Evolutionary conservation across 2,113 vertebrate genomes (phyloP).

Genomic region (Silurus meridionalis): DNA sequence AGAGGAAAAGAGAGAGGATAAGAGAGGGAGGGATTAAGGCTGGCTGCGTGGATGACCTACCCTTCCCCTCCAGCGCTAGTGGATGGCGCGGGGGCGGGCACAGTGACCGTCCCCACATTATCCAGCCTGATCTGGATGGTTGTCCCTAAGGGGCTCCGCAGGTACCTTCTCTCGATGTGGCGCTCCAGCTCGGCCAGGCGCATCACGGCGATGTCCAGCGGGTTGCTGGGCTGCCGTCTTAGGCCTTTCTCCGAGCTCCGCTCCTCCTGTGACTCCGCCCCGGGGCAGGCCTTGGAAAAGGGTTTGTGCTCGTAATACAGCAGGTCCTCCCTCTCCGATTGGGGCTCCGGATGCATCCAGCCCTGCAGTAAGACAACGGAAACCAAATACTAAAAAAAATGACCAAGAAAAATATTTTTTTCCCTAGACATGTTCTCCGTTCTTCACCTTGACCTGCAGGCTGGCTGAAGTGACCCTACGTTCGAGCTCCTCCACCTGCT

Average conservation of each 20-base stretch:
- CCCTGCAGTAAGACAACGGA: slow-evolving; percentile 73
- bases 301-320: slow-evolving; percentile 98
- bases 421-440: no score
- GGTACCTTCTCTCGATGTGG: slow-evolving; percentile 99
- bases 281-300: slow-evolving; percentile 77
- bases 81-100: slow-evolving; percentile 99
- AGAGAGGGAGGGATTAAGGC: slow-evolving; percentile 74
- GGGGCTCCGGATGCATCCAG: slow-evolving; percentile 92
- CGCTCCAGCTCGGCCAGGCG: slow-evolving; percentile 98
- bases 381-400: background rate
- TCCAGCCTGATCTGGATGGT: slow-evolving; percentile 99
- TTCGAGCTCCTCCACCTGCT: slow-evolving; percentile 91
- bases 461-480: slow-evolving; percentile 87
- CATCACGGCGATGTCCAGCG: slow-evolving; percentile 99
- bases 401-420: background rate
- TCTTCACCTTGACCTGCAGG: slow-evolving; percentile 89
- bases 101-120: slow-evolving; percentile 99
- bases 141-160: slow-evolving; percentile 99
- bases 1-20: background rate
- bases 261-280: slow-evolving; percentile 74
- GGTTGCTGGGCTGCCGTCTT: slow-evolving; percentile 93
- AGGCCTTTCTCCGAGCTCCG: slow-evolving; percentile 83
- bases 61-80: slow-evolving; percentile 99
- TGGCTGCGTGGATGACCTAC: slow-evolving; percentile 99
- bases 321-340: slow-evolving; percentile 97